Evolutionary conservation across 2,888 invertebrate genomes (phyloP).

Genomic region (Platycheirus albimanus): DNA sequence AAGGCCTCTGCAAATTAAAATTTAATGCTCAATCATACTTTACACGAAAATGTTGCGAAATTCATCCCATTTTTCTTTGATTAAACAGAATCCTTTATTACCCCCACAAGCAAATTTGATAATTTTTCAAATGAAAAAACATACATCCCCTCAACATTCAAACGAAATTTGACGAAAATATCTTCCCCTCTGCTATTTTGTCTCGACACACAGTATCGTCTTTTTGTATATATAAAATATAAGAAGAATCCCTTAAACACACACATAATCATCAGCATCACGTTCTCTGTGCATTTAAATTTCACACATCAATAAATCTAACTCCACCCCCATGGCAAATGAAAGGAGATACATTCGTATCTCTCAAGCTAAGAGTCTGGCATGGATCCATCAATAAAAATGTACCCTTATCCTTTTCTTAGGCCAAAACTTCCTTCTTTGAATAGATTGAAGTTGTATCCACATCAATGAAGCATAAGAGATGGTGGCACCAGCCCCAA

Average conservation of each 20-base stretch:
- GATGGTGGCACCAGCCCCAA: not conserved
- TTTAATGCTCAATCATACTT: too few species aligned
- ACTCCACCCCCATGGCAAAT: not conserved
- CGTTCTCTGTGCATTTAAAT: conserved; percentile 47
- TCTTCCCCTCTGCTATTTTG: not conserved
- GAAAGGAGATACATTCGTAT: conserved; percentile 1
- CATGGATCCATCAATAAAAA: conserved; percentile 52
- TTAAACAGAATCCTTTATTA: not conserved
- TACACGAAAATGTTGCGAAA: too few species aligned
- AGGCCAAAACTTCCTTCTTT: conserved; percentile 15
- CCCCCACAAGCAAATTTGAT: not conserved
- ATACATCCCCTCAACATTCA: not conserved
- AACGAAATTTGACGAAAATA: not conserved
- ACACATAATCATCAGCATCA: conserved; percentile 39
- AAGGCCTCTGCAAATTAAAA: too few species aligned
- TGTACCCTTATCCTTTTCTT: conserved; percentile 3
- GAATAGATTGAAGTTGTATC: conserved; percentile 35
- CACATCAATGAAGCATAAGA: conserved; percentile 20
- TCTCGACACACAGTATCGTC: not conserved
- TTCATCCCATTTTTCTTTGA: not conserved
- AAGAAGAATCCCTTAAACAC: not conserved
- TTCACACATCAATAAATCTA: conserved; percentile 45
- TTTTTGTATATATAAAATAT: not conserved
- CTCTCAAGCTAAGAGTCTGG: not conserved
- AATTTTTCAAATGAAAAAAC: conserved; percentile 27